Evolutionary conservation across 2,888 invertebrate genomes (phyloP).

Genomic region (Disparrhopalites patrizii): DNA sequence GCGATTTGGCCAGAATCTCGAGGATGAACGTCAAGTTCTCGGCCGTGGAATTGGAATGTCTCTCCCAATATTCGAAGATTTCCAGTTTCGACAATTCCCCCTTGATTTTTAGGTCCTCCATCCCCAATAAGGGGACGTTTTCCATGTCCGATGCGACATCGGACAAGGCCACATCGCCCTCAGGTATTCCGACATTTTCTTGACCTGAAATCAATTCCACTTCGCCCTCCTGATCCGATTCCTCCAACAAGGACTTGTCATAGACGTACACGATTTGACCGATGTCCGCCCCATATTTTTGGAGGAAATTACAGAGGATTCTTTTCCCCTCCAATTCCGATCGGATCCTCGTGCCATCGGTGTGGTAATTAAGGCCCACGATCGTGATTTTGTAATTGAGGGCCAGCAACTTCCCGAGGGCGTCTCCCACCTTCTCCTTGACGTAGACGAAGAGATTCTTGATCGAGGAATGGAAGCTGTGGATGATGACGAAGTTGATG

Average conservation of each 20-base stretch:
- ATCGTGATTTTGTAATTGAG: background rate
- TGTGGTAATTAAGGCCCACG: background rate
- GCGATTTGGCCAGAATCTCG: background rate
- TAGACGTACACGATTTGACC: conserved; percentile 7
- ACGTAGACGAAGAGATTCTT: conserved; percentile 4
- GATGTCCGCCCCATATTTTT: background rate
- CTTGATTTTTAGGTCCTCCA: background rate
- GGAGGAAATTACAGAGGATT: background rate
- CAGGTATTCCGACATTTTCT: background rate
- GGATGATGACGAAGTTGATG: background rate
- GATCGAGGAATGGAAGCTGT: background rate
- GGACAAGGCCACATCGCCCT: too few species aligned
- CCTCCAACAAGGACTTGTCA: background rate
- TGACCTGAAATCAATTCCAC: too few species aligned
- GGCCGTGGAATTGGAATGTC: background rate
- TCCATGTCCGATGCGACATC: background rate
- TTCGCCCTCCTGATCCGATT: background rate
- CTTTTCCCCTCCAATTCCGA: background rate
- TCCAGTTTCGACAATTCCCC: background rate
- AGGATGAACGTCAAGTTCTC: background rate
- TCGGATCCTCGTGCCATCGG: background rate
- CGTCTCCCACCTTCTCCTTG: background rate
- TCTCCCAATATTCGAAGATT: background rate
- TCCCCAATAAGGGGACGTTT: background rate
- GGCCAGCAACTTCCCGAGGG: background rate